phyloP scores from a whole-genome alignment of 2,888 invertebrate species.

The Cheilosia urbana region DNA sequence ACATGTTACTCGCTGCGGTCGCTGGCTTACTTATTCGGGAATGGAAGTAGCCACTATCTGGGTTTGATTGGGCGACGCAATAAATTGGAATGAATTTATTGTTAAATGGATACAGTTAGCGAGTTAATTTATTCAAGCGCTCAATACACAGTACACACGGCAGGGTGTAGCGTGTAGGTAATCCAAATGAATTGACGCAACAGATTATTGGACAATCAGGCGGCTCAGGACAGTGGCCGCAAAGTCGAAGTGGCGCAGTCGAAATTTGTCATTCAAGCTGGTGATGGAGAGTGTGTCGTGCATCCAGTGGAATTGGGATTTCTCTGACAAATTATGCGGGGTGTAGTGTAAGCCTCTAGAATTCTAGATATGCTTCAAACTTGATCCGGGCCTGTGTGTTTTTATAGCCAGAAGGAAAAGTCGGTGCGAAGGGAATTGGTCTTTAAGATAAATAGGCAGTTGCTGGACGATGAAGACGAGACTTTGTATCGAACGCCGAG shows the following conservation, averaged over 20 bases:
- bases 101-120: constrained; percentile 68
- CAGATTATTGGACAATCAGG: constrained; percentile 49
- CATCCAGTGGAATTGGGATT: neutral
- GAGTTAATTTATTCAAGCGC: constrained; percentile 48
- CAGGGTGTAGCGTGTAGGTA: constrained; percentile 7
- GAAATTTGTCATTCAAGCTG: neutral
- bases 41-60: too few relatives aligned
- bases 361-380: too few relatives aligned
- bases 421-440: too few relatives aligned
- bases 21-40: constrained; percentile 33
- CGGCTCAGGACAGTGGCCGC: constrained; percentile 15
- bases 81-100: constrained; percentile 72
- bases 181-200: constrained; percentile 64
- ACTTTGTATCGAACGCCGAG: too few relatives aligned
- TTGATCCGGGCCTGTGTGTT: too few relatives aligned
- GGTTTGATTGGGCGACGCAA: constrained; percentile 59
- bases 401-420: too few relatives aligned
- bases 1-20: constrained; percentile 28
- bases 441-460: too few relatives aligned
- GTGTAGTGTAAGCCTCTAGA: too few relatives aligned
- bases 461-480: too few relatives aligned
- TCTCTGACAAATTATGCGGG: too few relatives aligned
- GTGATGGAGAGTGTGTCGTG: neutral
- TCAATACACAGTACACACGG: neutral
- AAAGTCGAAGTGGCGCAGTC: constrained; percentile 13